phyloP scores from a whole-genome alignment of 2,888 invertebrate genomes.

The Dasysyrphus albostriatus region DNA sequence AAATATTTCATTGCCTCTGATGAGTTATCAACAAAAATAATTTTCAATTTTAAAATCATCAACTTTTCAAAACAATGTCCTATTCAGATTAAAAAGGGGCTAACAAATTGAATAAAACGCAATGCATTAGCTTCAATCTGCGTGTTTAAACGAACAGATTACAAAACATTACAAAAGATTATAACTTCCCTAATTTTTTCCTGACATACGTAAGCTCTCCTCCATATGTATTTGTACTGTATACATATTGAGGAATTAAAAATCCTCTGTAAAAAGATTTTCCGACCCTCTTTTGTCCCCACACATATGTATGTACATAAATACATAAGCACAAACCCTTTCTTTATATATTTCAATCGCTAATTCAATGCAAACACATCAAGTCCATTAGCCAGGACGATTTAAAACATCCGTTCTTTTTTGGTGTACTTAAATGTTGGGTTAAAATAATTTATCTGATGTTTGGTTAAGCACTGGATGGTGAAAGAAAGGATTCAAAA shows the following conservation, averaged over 20 bases:
- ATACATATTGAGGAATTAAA: not conserved
- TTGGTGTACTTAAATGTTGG: constrained; percentile 33
- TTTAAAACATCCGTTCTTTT: constrained; percentile 65
- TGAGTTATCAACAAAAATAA: too few species aligned
- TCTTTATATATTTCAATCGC: constrained; percentile 52
- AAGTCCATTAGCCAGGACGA: constrained; percentile 71
- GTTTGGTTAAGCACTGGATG: constrained; percentile 46
- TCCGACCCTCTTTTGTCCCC: not conserved
- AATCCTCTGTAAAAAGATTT: too few species aligned
- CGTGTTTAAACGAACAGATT: not conserved
- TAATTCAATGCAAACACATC: constrained; percentile 66
- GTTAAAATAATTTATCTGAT: constrained; percentile 54
- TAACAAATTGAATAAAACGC: not conserved
- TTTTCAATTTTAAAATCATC: not conserved
- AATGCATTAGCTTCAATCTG: too few species aligned
- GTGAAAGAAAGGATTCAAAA: constrained; percentile 8
- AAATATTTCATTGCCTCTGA: too few species aligned
- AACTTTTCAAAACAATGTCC: not conserved
- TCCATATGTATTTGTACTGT: too few species aligned
- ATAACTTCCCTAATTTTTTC: not conserved
- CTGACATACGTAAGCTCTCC: too few species aligned
- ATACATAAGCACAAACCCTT: not conserved
- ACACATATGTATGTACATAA: too few species aligned
- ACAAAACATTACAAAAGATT: not conserved
- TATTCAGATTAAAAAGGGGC: not conserved